A percentile compares a stretch with the other conserved stretches of the same genome.
These are phyloP conservation scores for Drosophila mimica DNA, from an alignment of 2,888 invertebrate genomes.

Conservation along the genomic window DNA sequence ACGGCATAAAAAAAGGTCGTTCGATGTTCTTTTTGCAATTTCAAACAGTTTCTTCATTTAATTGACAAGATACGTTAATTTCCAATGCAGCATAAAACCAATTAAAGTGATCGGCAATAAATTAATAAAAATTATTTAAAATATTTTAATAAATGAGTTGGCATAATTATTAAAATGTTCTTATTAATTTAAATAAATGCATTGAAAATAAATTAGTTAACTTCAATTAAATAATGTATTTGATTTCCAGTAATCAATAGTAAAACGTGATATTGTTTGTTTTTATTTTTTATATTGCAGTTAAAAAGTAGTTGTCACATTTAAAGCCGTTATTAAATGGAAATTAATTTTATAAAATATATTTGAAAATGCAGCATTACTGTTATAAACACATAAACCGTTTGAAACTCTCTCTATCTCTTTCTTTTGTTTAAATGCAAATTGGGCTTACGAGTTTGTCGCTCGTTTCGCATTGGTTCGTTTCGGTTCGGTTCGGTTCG, in stretches of 20 bases:
- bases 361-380: background rate
- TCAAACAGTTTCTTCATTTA: slow-evolving; percentile 54
- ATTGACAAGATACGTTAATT: slow-evolving; percentile 39
- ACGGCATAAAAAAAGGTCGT: slow-evolving; percentile 52
- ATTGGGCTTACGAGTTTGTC: background rate
- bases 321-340: background rate
- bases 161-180: background rate
- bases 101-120: slow-evolving; percentile 11
- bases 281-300: background rate
- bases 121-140: slow-evolving; percentile 14
- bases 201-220: background rate
- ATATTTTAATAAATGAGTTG: slow-evolving; percentile 9
- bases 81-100: slow-evolving; percentile 15
- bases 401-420: background rate
- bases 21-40: slow-evolving; percentile 25
- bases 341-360: background rate
- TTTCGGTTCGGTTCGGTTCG: slow-evolving; percentile 27
- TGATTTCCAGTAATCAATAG: background rate
- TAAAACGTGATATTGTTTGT: background rate
- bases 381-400: background rate
- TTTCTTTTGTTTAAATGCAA: background rate
- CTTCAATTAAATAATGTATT: background rate
- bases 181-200: background rate
- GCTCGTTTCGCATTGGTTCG: background rate
- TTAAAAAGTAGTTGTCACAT: background rate